phyloP scores from a whole-genome alignment of 2,888 invertebrate genomes.

The Ochropleura leucogaster region DNA sequence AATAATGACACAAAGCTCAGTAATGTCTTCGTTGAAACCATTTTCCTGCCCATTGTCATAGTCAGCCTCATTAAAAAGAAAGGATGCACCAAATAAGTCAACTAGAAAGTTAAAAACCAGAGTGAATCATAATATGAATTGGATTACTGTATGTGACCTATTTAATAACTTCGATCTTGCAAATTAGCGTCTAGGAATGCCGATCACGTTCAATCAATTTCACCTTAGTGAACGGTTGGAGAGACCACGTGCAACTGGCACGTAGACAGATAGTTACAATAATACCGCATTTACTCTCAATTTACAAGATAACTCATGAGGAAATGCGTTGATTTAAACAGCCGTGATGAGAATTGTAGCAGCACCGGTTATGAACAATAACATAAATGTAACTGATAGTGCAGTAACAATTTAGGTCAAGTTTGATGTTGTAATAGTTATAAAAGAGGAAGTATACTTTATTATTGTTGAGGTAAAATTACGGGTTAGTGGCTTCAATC shows the following conservation, averaged over 20 bases:
- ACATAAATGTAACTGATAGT: constrained; percentile 27
- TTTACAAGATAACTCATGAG: constrained; percentile 31
- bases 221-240: constrained; percentile 44
- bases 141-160: constrained; percentile 58
- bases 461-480: constrained; percentile 21
- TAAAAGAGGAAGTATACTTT: constrained; percentile 16
- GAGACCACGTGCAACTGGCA: constrained; percentile 53
- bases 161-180: constrained; percentile 51
- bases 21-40: constrained; percentile 22
- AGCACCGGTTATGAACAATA: constrained; percentile 25
- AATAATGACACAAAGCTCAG: constrained; percentile 20
- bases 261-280: constrained; percentile 53
- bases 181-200: constrained; percentile 55
- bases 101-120: constrained; percentile 57
- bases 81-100: constrained; percentile 55
- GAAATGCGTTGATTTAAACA: constrained; percentile 38
- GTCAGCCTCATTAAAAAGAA: constrained; percentile 56
- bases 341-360: constrained; percentile 20
- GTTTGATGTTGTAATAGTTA: constrained; percentile 36
- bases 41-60: constrained; percentile 24
- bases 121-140: constrained; percentile 45
- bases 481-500: not conserved
- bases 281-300: constrained; percentile 35
- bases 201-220: constrained; percentile 63
- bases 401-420: constrained; percentile 35